These are phyloP conservation scores for Suillia variegata DNA, from an alignment of 2,888 invertebrate genomes.

Conservation along the genomic window DNA sequence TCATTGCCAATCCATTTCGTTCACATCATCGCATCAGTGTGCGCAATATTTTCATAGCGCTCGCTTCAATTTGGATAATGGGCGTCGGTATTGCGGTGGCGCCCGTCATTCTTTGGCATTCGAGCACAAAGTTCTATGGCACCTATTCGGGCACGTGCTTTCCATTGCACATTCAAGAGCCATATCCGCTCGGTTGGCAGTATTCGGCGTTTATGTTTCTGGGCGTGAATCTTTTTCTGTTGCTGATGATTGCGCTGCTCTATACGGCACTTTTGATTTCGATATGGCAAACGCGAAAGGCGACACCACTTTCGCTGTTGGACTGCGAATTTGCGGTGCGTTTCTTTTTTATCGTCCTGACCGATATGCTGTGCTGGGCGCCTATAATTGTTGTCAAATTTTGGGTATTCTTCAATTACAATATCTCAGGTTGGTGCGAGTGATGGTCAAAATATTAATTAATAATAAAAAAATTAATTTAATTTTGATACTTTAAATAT, in stretches of 20 bases:
- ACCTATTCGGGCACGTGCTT: conserved; percentile 71
- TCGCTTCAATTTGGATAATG: conserved; percentile 67
- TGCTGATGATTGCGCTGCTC: conserved; percentile 66
- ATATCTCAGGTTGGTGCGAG: conserved; percentile 64
- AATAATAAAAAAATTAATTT: not conserved
- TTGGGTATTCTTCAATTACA: conserved; percentile 64
- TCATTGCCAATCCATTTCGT: conserved; percentile 68
- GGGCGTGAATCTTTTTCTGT: conserved; percentile 67
- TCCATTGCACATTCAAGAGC: conserved; percentile 72
- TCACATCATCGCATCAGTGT: conserved; percentile 64
- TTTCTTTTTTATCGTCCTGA: conserved; percentile 74
- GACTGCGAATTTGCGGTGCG: conserved; percentile 70
- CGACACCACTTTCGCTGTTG: conserved; percentile 65
- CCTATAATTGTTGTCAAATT: conserved; percentile 72
- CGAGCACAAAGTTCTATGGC: conserved; percentile 69
- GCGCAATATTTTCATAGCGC: conserved; percentile 63
- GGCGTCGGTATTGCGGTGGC: conserved; percentile 68
- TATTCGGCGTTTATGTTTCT: conserved; percentile 74
- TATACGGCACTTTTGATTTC: conserved; percentile 70
- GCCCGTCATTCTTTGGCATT: conserved; percentile 68
- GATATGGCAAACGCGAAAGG: conserved; percentile 68
- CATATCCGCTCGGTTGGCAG: conserved; percentile 71
- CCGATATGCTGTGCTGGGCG: conserved; percentile 74
- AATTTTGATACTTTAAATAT: not conserved
- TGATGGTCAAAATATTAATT: no score